Conservation (phyloP, 2,888 invertebrate genomes). For the Drosophila tanythrix region DNA sequence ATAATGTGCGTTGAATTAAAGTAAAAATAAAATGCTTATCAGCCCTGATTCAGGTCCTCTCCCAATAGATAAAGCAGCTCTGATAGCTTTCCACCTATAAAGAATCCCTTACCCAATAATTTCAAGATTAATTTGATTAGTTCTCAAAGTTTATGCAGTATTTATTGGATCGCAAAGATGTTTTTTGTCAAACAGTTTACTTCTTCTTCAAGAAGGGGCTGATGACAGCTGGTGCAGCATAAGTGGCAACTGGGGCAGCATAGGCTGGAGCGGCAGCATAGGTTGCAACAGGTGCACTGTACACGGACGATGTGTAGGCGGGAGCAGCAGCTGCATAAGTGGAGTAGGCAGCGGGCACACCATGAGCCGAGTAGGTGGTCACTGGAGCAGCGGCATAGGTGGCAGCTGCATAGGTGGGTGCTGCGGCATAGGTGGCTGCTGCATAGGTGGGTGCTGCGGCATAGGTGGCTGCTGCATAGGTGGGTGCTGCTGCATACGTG, state of each 20-base stretch:
- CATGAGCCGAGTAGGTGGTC: conserved; percentile 54
- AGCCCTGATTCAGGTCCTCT: background rate
- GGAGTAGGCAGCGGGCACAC: conserved; percentile 54
- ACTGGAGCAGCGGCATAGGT: conserved; percentile 50
- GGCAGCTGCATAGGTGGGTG: conserved; percentile 46
- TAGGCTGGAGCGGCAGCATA: conserved; percentile 58
- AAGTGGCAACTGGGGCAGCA: conserved; percentile 62
- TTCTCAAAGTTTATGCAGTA: conserved; percentile 52
- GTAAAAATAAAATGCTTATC: background rate
- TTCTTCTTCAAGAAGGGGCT: conserved; percentile 74
- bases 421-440: background rate
- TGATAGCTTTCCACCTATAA: background rate
- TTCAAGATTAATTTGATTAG: background rate
- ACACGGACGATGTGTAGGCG: conserved; percentile 51
- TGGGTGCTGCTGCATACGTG: background rate
- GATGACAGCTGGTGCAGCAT: conserved; percentile 66
- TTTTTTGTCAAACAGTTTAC: conserved; percentile 41
- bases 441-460: conserved; percentile 54
- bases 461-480: conserved; percentile 37
- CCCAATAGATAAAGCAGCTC: background rate
- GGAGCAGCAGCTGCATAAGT: conserved; percentile 58
- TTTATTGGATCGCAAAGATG: conserved; percentile 10
- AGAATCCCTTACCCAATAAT: conserved; percentile 2
- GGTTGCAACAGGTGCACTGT: conserved; percentile 57
- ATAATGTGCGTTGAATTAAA: background rate